phyloP scores from a whole-genome alignment of 2,888 invertebrate species.

The Thumatha senex region DNA sequence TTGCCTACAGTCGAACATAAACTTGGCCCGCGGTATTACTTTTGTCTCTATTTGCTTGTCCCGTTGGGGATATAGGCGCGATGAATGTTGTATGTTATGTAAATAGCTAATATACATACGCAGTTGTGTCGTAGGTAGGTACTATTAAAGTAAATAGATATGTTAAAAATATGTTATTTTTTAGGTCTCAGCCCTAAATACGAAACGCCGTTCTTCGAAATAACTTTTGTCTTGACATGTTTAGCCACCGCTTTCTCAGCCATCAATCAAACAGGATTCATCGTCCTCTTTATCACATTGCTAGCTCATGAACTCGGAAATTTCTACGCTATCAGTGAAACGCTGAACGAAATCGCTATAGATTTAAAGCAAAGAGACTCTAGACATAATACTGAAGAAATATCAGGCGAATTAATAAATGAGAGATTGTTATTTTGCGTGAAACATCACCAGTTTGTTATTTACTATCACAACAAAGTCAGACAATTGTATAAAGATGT shows the following conservation, averaged over 20 bases:
- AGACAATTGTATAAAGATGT: constrained; percentile 48
- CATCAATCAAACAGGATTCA: constrained; percentile 62
- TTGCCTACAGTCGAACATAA: too few species aligned
- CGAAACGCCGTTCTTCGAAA: constrained; percentile 56
- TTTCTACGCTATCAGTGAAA: constrained; percentile 54
- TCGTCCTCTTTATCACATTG: constrained; percentile 54
- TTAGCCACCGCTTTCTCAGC: constrained; percentile 55
- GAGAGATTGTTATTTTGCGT: constrained; percentile 51
- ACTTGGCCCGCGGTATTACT: too few species aligned
- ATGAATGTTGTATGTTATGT: too few species aligned
- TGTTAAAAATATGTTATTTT: not conserved
- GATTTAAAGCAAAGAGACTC: constrained; percentile 20
- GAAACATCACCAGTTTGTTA: constrained; percentile 57
- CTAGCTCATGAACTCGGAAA: constrained; percentile 58
- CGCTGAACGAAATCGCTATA: constrained; percentile 42
- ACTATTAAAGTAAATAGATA: too few species aligned
- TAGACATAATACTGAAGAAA: constrained; percentile 7
- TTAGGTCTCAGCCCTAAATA: constrained; percentile 56
- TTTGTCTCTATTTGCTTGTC: too few species aligned
- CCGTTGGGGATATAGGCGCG: too few species aligned
- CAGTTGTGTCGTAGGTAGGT: too few species aligned
- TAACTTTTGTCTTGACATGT: constrained; percentile 47
- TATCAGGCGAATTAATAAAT: constrained; percentile 24
- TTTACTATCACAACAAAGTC: constrained; percentile 48
- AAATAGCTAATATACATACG: too few species aligned